Percentiles rank a stretch among this genome's conserved stretches.
phyloP scores from a whole-genome alignment of 2,797 vertebrate species.

The Gobionotothen gibberifrons region DNA sequence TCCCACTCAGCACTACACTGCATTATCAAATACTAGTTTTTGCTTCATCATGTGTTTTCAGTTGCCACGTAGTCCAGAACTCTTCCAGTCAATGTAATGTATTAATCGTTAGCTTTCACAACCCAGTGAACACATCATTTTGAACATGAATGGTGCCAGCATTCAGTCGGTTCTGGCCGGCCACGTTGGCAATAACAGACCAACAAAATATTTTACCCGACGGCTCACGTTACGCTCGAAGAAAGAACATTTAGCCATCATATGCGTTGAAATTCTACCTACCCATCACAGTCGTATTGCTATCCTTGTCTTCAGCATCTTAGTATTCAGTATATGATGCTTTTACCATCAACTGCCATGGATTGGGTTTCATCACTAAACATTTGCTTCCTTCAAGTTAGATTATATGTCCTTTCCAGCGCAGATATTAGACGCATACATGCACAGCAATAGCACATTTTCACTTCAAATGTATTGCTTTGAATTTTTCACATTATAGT shows the following conservation, averaged over 20 bases:
- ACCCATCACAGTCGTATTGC: background rate
- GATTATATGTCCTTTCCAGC: background rate
- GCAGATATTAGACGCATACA: background rate
- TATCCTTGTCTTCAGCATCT: background rate
- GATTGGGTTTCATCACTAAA: background rate
- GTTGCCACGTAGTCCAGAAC: background rate
- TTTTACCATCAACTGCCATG: background rate
- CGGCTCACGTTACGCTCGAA: background rate
- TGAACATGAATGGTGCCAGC: background rate
- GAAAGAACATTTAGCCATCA: background rate
- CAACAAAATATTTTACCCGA: background rate
- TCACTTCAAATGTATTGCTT: background rate
- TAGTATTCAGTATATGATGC: background rate
- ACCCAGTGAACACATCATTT: background rate
- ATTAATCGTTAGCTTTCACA: conserved; percentile 28
- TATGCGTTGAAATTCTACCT: background rate
- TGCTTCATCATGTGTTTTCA: background rate
- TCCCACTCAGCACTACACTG: background rate
- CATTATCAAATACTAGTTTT: background rate
- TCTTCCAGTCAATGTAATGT: background rate
- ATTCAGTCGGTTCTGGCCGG: background rate
- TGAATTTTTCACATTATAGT: background rate
- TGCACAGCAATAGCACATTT: background rate
- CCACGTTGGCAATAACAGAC: too few species aligned
- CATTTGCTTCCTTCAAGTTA: background rate